Evolutionary conservation across 2,888 invertebrate genomes (phyloP), one percentile per base, ranked within the genome.

Genomic region (Pyrochroa serraticornis): DNA sequence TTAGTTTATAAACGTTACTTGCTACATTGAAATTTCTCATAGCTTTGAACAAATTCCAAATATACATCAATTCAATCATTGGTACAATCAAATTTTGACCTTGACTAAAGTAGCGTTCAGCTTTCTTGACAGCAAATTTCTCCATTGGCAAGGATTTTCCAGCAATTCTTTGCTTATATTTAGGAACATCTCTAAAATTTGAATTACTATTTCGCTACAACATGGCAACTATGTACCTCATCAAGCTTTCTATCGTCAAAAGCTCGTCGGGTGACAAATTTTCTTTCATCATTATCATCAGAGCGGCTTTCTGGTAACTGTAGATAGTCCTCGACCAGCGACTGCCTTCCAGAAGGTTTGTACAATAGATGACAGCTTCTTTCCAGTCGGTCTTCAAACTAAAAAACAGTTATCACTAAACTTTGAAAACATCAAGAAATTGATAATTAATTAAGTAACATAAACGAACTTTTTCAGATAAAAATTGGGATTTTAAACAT

Each of bases 111-210:
- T 87, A 97, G 46, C 95, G 85, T 64, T 88, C 86, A 39, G 93
- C 86, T 68, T 94, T 93, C 73, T 89, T 90, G n/a, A 93, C 86
- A 41, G 92, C 91, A 80, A 97, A 97, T 79, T 98, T 98, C 79
- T 98, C 97, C 87, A 97, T 91, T 1, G 98, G 97, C 63, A 98
- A 80, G 0, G 97, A 97, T 80, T 97, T 97, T 0, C 98, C 97
- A 31, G 97, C 96, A 51, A 97, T 93, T 54, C 92, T 85, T 74
- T 95, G 93, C 71, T 93, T 94, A 77, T 88, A 87, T 48, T 83
- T 83, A 1, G 95, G 92, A 3, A 93, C 92, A 68, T 89, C 85
- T 67, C 91, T 92, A 76, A 38, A 76, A 54, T 38, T 48, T 46
- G 30, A 47, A 35, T 30, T 30, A 12, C 7, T n/a, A 36, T 53